These are phyloP conservation scores for Lottia scabra DNA, from an alignment of 2,888 invertebrate species.

Conservation along the genomic window DNA sequence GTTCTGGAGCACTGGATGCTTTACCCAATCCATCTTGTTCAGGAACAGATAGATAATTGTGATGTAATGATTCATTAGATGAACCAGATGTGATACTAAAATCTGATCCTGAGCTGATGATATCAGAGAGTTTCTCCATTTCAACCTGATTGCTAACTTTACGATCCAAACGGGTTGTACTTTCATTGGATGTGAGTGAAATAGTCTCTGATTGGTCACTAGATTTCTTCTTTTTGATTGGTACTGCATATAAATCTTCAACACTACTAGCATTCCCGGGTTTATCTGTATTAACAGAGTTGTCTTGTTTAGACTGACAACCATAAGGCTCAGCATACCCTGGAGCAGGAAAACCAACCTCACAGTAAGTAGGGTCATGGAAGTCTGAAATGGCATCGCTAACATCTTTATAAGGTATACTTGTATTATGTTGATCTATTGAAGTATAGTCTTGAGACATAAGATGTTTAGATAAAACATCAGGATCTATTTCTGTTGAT, in stretches of 20 bases:
- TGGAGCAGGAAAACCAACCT: not conserved
- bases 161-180: not conserved
- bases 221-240: conserved; percentile 16
- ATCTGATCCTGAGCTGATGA: not conserved
- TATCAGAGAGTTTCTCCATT: not conserved
- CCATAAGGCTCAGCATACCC: not conserved
- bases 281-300: not conserved
- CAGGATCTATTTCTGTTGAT: not conserved
- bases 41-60: not conserved
- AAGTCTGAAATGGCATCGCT: conserved; percentile 6
- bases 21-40: not conserved
- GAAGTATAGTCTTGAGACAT: not conserved
- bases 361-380: not conserved
- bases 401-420: conserved; percentile 13
- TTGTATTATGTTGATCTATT: conserved; percentile 1
- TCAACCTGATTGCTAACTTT: not conserved
- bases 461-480: not conserved
- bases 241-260: conserved; percentile 14
- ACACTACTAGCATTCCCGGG: not conserved
- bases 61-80: not conserved
- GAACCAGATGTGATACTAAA: not conserved
- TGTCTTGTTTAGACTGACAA: not conserved
- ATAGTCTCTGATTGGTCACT: not conserved
- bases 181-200: not conserved
- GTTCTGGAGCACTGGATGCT: not conserved